A percentile compares a stretch with the other conserved stretches of the same genome.
These are phyloP conservation scores for Hepsetus odoe DNA, from an alignment of 2,113 vertebrate species.

Conservation along the genomic window DNA sequence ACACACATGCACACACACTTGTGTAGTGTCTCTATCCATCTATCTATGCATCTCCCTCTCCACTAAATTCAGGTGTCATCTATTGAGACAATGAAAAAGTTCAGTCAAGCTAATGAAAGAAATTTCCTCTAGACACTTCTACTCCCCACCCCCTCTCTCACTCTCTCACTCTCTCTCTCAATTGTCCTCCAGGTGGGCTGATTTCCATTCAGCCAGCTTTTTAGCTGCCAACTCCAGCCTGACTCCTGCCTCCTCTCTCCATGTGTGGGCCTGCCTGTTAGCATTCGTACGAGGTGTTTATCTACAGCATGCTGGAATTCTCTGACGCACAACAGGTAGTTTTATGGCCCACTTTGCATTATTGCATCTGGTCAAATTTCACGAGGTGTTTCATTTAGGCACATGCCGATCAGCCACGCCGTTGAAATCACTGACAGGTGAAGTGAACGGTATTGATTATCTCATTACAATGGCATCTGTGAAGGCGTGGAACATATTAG, in stretches of 20 bases:
- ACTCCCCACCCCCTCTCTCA: constrained; percentile 56
- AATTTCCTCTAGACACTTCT: constrained; percentile 64
- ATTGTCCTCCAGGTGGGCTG: constrained; percentile 63
- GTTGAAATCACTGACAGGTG: too few relatives aligned
- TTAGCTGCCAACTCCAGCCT: constrained; percentile 54
- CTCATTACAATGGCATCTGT: too few relatives aligned
- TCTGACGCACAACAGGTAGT: constrained; percentile 49
- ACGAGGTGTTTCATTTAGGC: constrained; percentile 68
- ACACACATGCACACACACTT: too few relatives aligned
- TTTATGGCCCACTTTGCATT: constrained; percentile 51
- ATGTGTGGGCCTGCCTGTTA: constrained; percentile 49
- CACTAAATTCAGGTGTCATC: constrained; percentile 52
- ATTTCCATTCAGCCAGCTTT: constrained; percentile 47
- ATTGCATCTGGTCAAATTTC: constrained; percentile 55
- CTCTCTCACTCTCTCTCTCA: constrained; percentile 54
- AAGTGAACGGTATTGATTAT: too few relatives aligned
- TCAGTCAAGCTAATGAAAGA: constrained; percentile 64
- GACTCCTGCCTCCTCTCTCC: constrained; percentile 48
- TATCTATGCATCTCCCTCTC: constrained; percentile 17
- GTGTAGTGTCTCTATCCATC: constrained; percentile 12
- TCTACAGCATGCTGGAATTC: constrained; percentile 41
- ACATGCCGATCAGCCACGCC: too few relatives aligned
- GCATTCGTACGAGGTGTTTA: constrained; percentile 65
- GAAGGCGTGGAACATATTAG: too few relatives aligned
- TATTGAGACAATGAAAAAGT: constrained; percentile 45